Percentiles rank a stretch among this genome's conserved stretches.
Evolutionary conservation across 2,888 invertebrate genomes (phyloP).

Genomic region (Amblyjoppa proteus): DNA sequence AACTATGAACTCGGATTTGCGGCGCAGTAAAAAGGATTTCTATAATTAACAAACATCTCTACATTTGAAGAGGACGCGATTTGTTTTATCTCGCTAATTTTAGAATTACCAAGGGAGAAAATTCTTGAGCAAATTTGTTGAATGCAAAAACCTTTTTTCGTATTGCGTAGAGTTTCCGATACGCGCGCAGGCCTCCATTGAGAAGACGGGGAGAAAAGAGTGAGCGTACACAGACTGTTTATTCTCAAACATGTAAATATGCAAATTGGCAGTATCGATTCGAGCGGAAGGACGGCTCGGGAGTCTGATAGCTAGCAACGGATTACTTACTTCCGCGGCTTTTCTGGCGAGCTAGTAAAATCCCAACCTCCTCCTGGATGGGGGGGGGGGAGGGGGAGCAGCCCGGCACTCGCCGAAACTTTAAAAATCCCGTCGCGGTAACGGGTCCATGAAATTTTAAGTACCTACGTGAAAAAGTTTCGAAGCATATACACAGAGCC

Average conservation of each 20-base stretch:
- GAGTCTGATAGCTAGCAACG: slow-evolving; percentile 16
- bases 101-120: too few relatives aligned
- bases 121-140: too few relatives aligned
- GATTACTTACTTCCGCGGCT: slow-evolving; percentile 30
- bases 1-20: too few relatives aligned
- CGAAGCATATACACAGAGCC: slow-evolving; percentile 15
- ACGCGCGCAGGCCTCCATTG: neutral
- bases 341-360: neutral
- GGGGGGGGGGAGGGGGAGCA: neutral
- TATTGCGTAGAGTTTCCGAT: neutral
- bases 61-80: too few relatives aligned
- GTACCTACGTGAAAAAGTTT: slow-evolving; percentile 65
- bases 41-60: too few relatives aligned
- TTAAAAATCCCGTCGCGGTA: slow-evolving; percentile 66
- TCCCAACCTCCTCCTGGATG: neutral
- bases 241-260: slow-evolving; percentile 36
- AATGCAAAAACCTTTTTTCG: too few relatives aligned
- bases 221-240: slow-evolving; percentile 10
- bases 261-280: slow-evolving; percentile 44
- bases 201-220: neutral
- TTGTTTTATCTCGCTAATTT: too few relatives aligned
- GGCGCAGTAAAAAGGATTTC: too few relatives aligned
- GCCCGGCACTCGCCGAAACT: slow-evolving; percentile 43
- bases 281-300: neutral
- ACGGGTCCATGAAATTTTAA: slow-evolving; percentile 70